phyloP scores from a whole-genome alignment of 2,113 vertebrate species.

The Trogon melanurus region DNA sequence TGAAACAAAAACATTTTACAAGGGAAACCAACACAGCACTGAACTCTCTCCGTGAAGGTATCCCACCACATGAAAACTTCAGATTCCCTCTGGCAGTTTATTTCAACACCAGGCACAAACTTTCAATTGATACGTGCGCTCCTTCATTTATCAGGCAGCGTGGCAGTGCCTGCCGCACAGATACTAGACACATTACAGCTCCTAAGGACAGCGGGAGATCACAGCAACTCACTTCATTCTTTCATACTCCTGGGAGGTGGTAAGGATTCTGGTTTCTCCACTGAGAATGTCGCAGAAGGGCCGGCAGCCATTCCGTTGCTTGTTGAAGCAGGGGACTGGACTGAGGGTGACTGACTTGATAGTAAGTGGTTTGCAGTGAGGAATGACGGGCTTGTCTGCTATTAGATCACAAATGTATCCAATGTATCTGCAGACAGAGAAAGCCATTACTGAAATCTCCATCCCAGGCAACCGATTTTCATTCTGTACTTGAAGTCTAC shows the following conservation, averaged over 20 bases:
- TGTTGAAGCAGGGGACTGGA: conserved; percentile 97
- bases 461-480: background rate
- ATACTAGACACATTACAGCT: background rate
- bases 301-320: conserved; percentile 95
- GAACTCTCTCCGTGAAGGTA: background rate
- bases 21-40: background rate
- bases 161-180: background rate
- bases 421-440: conserved; percentile 85
- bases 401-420: conserved; percentile 96
- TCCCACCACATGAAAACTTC: accelerated
- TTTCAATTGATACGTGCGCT: accelerated
- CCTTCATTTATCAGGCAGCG: background rate
- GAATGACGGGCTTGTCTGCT: conserved; percentile 90
- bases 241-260: conserved; percentile 94
- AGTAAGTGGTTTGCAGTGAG: conserved; percentile 91
- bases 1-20: background rate
- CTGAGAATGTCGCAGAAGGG: conserved; percentile 97
- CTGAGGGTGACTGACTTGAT: conserved; percentile 91
- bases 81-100: background rate
- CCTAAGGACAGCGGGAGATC: accelerated
- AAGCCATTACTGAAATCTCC: background rate
- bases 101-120: background rate
- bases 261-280: conserved; percentile 95
- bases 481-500: background rate
- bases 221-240: conserved; percentile 89